These are phyloP conservation scores for Trogon melanurus DNA, from an alignment of 2,113 vertebrate species.

Conservation along the genomic window DNA sequence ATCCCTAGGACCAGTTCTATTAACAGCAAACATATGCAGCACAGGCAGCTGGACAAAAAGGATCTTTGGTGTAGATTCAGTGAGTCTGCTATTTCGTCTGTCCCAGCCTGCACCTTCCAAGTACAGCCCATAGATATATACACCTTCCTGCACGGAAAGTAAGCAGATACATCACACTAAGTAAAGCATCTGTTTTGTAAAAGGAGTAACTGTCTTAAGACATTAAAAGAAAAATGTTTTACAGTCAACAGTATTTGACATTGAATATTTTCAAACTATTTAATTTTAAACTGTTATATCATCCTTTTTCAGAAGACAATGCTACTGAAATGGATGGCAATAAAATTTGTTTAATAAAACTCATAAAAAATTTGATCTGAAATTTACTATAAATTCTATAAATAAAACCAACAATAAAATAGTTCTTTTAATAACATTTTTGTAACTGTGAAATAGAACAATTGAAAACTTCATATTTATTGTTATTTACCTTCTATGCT, in stretches of 20 bases:
- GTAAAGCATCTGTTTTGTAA: not conserved
- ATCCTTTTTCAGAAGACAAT: not conserved
- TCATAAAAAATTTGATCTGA: not conserved
- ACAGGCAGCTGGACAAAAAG: slow-evolving; percentile 78
- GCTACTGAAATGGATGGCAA: not conserved
- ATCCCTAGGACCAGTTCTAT: slow-evolving; percentile 72
- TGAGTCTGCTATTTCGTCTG: slow-evolving; percentile 70
- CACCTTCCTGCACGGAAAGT: slow-evolving; percentile 73
- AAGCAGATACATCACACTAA: not conserved
- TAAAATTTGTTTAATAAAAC: not conserved
- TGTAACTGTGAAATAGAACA: not conserved
- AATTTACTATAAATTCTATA: not conserved
- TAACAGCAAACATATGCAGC: slow-evolving; percentile 77
- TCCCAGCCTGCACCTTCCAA: slow-evolving; percentile 83
- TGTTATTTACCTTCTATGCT: not conserved
- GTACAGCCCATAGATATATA: slow-evolving; percentile 78
- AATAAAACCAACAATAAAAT: not conserved
- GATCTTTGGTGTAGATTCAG: slow-evolving; percentile 77
- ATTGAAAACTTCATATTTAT: not conserved
- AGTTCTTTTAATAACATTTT: not conserved
- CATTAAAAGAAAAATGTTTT: not conserved
- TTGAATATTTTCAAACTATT: not conserved
- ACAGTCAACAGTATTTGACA: not conserved
- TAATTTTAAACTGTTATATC: not conserved
- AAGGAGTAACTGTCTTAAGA: not conserved